Evolutionary conservation across 2,797 vertebrate genomes (phyloP).

Genomic region (Aldrovandia affinis): DNA sequence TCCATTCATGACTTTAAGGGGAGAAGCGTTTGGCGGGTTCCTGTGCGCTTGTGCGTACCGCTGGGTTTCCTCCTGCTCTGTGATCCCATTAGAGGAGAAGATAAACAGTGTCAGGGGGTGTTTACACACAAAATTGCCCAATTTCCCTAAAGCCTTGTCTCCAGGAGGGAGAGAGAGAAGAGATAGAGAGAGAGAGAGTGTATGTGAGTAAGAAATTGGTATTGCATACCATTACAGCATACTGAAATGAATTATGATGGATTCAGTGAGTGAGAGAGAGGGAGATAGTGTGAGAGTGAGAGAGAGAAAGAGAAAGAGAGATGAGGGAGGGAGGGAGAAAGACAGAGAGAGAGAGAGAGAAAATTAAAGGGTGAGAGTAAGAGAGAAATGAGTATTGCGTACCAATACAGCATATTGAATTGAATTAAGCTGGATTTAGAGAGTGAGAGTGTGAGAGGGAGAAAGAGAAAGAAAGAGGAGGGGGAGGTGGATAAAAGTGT

Average conservation of each 20-base stretch:
- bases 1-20: neutral
- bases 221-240: too few relatives aligned
- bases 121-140: slow-evolving; percentile 60
- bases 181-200: slow-evolving; percentile 39
- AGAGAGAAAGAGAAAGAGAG: slow-evolving; percentile 36
- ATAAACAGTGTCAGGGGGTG: slow-evolving; percentile 59
- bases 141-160: slow-evolving; percentile 53
- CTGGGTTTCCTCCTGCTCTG: slow-evolving; percentile 51
- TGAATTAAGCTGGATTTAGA: too few relatives aligned
- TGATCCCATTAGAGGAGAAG: slow-evolving; percentile 47
- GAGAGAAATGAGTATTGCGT: slow-evolving; percentile 24
- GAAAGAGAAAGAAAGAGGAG: too few relatives aligned
- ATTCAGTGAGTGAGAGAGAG: too few relatives aligned
- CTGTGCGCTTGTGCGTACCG: neutral
- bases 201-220: too few relatives aligned
- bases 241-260: too few relatives aligned
- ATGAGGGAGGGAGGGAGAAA: slow-evolving; percentile 40
- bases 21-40: neutral
- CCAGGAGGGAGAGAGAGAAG: slow-evolving; percentile 1
- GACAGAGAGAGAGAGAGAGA: slow-evolving; percentile 21
- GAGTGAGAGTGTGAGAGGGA: neutral
- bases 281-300: too few relatives aligned
- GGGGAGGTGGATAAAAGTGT: neutral
- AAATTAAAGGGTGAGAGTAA: too few relatives aligned
- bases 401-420: too few relatives aligned